phyloP scores from a whole-genome alignment of 2,888 invertebrate species.

The Brachypterus glaber region DNA sequence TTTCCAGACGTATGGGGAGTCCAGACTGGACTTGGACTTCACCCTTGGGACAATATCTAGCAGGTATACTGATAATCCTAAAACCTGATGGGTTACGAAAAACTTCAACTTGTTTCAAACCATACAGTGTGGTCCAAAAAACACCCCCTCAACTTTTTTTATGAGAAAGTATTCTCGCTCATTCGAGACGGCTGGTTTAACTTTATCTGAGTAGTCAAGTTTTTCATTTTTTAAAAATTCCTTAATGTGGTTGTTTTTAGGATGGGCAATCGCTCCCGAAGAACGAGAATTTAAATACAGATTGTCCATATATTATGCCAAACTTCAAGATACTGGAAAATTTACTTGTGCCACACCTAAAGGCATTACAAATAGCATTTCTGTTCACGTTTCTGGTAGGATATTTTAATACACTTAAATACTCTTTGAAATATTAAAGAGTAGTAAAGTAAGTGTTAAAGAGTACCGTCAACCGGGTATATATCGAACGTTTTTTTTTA shows the following conservation, averaged over 20 bases:
- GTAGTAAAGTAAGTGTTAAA: too few species aligned
- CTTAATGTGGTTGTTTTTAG: too few species aligned
- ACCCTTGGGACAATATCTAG: constrained; percentile 64
- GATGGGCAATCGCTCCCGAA: constrained; percentile 63
- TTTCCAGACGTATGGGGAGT: constrained; percentile 63
- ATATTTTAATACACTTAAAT: constrained; percentile 3
- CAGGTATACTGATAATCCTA: constrained; percentile 50
- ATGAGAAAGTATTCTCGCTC: too few species aligned
- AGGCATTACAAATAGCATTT: constrained; percentile 67
- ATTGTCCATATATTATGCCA: constrained; percentile 70
- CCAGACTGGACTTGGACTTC: constrained; percentile 88
- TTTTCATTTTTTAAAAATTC: too few species aligned
- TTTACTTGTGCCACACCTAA: constrained; percentile 77
- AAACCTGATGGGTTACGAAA: too few species aligned
- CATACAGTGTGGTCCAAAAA: too few species aligned
- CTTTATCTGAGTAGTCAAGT: too few species aligned
- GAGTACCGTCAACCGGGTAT: too few species aligned
- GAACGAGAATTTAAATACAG: constrained; percentile 76
- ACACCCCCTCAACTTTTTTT: too few species aligned
- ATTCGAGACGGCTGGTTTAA: too few species aligned
- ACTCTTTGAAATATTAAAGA: background rate
- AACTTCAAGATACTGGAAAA: constrained; percentile 72
- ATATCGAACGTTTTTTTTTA: too few species aligned
- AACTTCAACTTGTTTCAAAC: too few species aligned
- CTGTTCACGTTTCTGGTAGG: constrained; percentile 69